phyloP scores from a whole-genome alignment of 2,888 invertebrate species.

The Tuta absoluta region DNA sequence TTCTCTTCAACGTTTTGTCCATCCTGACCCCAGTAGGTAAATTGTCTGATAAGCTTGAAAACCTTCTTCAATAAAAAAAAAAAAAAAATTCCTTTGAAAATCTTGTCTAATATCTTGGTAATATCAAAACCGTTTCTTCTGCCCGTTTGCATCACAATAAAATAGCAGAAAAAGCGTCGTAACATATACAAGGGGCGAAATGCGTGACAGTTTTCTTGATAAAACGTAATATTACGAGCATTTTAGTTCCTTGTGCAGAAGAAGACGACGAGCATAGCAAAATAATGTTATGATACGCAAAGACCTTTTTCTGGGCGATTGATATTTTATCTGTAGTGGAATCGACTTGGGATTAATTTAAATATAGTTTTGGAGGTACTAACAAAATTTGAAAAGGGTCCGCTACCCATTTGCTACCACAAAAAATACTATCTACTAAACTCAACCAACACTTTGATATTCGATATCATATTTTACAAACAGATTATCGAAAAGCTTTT shows the following conservation, averaged over 20 bases:
- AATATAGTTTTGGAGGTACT: slow-evolving; percentile 3
- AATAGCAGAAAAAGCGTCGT: slow-evolving; percentile 34
- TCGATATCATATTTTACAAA: neutral
- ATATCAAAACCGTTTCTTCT: neutral
- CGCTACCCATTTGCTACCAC: neutral
- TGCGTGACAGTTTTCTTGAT: slow-evolving; percentile 57
- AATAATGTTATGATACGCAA: slow-evolving; percentile 31
- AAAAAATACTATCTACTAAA: neutral
- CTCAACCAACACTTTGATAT: neutral
- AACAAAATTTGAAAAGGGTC: slow-evolving; percentile 9
- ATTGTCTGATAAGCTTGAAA: no score
- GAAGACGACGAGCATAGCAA: slow-evolving; percentile 42
- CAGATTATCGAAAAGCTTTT: slow-evolving; percentile 1
- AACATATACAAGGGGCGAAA: slow-evolving; percentile 44
- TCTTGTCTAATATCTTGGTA: no score
- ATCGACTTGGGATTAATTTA: slow-evolving; percentile 12
- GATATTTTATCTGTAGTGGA: slow-evolving; percentile 21
- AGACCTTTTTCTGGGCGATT: slow-evolving; percentile 22
- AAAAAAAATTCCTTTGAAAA: no score
- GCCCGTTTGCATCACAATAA: slow-evolving; percentile 25
- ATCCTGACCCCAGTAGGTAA: no score
- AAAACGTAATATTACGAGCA: slow-evolving; percentile 54
- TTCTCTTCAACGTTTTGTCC: no score
- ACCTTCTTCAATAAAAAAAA: no score
- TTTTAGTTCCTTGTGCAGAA: slow-evolving; percentile 48